Evolutionary conservation across 1,140 invertebrate genomes (phyloP).

Genomic region (Euglossa dilemma): DNA sequence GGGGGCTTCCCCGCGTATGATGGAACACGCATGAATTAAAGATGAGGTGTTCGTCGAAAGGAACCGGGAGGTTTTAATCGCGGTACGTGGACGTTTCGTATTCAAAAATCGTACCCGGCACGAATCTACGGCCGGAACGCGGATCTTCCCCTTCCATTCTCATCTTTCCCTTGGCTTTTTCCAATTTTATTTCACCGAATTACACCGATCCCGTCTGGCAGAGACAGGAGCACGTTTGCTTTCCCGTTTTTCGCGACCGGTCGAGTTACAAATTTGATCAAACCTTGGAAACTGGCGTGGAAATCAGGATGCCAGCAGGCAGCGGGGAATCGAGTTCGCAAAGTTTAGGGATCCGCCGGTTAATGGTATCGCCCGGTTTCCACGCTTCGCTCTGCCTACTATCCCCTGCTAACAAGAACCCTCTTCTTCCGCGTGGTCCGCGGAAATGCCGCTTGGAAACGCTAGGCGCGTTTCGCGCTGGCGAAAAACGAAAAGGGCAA

Average conservation of each 20-base stretch:
- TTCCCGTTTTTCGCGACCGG: background rate
- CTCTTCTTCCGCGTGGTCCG: too few relatives aligned
- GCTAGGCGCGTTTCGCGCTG: background rate
- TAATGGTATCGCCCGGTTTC: slow-evolving; percentile 77
- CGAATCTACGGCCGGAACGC: background rate
- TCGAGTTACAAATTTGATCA: background rate
- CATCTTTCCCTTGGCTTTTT: background rate
- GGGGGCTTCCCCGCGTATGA: background rate
- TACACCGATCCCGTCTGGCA: background rate
- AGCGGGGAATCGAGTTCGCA: slow-evolving; percentile 73
- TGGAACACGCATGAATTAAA: slow-evolving; percentile 1
- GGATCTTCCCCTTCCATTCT: background rate
- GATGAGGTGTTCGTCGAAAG: background rate
- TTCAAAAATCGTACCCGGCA: background rate
- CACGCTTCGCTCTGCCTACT: slow-evolving; percentile 10
- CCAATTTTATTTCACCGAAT: background rate
- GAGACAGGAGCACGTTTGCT: background rate
- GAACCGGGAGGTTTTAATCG: background rate
- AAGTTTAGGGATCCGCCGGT: slow-evolving; percentile 71
- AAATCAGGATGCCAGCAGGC: slow-evolving; percentile 49
- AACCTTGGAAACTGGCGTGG: background rate
- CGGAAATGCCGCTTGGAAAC: slow-evolving; percentile 12
- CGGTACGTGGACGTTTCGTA: background rate
- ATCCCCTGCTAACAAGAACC: slow-evolving; percentile 69
- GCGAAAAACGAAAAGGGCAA: background rate